These are phyloP conservation scores for Epinephelus fuscoguttatus DNA, from an alignment of 2,113 vertebrate species.

Conservation along the genomic window DNA sequence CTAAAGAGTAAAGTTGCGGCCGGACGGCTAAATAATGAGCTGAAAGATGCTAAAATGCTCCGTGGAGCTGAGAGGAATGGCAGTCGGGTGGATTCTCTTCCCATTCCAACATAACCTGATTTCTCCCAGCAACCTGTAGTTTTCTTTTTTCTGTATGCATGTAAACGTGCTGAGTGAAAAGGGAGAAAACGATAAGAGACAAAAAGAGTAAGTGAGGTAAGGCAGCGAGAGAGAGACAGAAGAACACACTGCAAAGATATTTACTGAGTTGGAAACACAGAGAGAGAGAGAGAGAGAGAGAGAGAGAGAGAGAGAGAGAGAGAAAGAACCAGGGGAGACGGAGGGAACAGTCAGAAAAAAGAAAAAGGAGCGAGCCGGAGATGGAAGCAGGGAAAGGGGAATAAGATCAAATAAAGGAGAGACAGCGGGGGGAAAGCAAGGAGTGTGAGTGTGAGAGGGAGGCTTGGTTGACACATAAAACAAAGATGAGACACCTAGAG, in stretches of 20 bases:
- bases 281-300: conserved; percentile 6
- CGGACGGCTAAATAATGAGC: neutral
- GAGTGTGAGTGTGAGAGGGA: conserved; percentile 39
- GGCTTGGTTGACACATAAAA: conserved; percentile 66
- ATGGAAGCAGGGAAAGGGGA: conserved; percentile 44
- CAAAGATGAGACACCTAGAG: conserved; percentile 70
- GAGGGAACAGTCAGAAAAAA: conserved; percentile 10
- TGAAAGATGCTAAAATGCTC: neutral
- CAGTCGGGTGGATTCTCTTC: neutral
- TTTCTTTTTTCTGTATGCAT: neutral
- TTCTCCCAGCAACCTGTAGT: conserved; percentile 4
- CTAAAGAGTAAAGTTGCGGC: neutral
- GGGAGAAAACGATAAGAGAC: conserved; percentile 1
- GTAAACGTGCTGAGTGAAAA: conserved; percentile 15
- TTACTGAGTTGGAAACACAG: conserved; percentile 39
- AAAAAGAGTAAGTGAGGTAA: conserved; percentile 6
- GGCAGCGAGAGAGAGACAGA: conserved; percentile 12
- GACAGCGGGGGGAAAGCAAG: conserved; percentile 33
- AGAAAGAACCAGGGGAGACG: conserved; percentile 10
- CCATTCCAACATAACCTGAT: conserved; percentile 15
- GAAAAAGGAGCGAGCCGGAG: conserved; percentile 28
- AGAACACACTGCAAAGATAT: conserved; percentile 21
- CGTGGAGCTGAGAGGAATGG: neutral
- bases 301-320: neutral
- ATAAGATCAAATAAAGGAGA: conserved; percentile 67